Base-by-base conservation (phyloP, 2,113 vertebrate species). In the Lipotes vexillifer region DNA sequence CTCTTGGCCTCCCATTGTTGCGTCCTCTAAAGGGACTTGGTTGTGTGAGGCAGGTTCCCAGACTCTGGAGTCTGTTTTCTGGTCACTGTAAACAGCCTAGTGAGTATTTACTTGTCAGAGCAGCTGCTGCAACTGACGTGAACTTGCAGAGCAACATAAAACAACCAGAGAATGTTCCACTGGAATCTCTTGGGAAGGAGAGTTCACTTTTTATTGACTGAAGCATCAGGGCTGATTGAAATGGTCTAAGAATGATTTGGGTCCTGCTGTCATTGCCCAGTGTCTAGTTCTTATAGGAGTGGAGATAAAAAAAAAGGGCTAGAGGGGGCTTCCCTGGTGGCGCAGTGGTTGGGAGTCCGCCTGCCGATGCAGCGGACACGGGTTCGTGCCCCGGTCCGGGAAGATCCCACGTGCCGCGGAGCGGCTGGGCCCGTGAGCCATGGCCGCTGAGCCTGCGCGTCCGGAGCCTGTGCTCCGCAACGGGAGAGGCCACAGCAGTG, bases 371-470 rank as follows among this genome's bases (percentile, higher is more conserved):
- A 46, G 10, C 9, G 44, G 44, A 46, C 44, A 46, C 2, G 44
- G 44, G 44, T 46, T 46, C 44, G 10, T 2, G 44, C 10, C 44
- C 44, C 2, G 44, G 44, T 46, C 44, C 2, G 44, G 44, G 10
- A 46, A 8, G 44, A 46, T 46, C 10, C 44, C 44, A 46, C 44
- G 11, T 46, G 44, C 44, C 44, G 7, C 10, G 44, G 44, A 46
- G 44, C 2, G 11, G 46, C 46, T 46, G 1, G 46, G 46, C 46
- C 11, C 2, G 2, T 46, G 46, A 0, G 10, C 46, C 2, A 46
- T 46, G 46, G 46, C 46, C 46, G 0, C 46, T 46, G 46, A 46
- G 46, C 11, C 46, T 46, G 46, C 2, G 11, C 46, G 2, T 46
- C 46, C 46, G 11, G 46, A 46, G 46, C 46, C 46, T 46, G 46